Base-by-base conservation (phyloP, 2,113 vertebrate species). In the Neoarius graeffei region DNA sequence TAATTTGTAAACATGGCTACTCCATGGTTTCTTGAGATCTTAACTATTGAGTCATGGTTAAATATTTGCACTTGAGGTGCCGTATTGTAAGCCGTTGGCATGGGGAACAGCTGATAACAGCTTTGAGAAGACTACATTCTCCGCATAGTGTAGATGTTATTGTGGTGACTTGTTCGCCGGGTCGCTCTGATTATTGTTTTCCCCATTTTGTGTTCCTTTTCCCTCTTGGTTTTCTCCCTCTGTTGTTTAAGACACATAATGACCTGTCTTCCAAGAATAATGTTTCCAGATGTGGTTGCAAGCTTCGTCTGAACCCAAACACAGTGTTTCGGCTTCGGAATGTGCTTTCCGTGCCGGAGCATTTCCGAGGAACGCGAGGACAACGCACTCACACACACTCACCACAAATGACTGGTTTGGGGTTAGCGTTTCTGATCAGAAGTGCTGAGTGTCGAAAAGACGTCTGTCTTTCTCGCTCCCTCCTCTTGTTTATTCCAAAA, bases 241-340 rank as follows among this genome's bases (percentile, higher is more conserved):
- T 85, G 84, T 91, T 87, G 88, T 87, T 88, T 90, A 93, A 87
- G 88, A 85, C 56, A 85, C 91, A 94, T 93, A 93, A 94, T 93
- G 92, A 93, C 87, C 90, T 85, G 92, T 90, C 92, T 92, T 94
- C 92, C 90, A 94, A 93, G 92, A 94, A 94, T 93, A 93, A 93
- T 90, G 90, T 94, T 95, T 95, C 92, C 94, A 94, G 91, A 94
- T 95, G 94, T 89, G 92, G 93, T 92, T 94, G 90, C 54, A 90
- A 91, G 93, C 91, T 92, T 92, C 89, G 85, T 84, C 88, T 89
- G 88, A 88, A 92, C 86, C 88, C 91, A 93, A 94, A 93, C 92
- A 91, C 90, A 89, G 90, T 91, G 91, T 93, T 94, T 94, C 91
- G 90, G 84, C 91, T 62, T 73, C 59, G 88, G 92, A 93, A 94